Conservation (phyloP, 2,113 vertebrate genomes). For the Pampusana beccarii region DNA sequence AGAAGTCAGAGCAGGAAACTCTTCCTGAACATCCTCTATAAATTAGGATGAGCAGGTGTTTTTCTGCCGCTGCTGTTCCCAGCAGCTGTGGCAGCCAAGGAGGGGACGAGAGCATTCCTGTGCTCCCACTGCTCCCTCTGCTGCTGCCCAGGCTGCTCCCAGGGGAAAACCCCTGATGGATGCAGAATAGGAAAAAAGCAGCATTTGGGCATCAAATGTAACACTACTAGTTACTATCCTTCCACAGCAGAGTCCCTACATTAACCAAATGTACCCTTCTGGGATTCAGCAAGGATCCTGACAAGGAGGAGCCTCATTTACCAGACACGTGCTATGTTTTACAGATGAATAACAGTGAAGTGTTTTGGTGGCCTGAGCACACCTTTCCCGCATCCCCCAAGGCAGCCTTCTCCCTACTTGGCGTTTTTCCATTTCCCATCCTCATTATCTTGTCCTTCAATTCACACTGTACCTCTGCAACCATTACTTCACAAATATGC, state of each 20-base stretch:
- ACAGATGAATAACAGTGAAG: neutral
- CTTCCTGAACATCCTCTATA: neutral
- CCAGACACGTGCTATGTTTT: neutral
- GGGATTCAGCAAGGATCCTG: neutral
- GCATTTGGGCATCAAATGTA: neutral
- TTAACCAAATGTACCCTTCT: neutral
- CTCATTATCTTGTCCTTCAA: neutral
- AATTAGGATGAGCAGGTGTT: neutral
- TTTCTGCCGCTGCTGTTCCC: neutral
- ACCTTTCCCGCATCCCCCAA: neutral
- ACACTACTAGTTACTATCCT: neutral
- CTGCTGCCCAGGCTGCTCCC: neutral
- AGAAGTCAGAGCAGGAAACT: neutral
- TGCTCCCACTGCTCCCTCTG: conserved; percentile 34
- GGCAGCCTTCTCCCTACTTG: neutral
- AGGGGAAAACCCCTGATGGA: neutral
- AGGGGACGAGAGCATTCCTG: neutral
- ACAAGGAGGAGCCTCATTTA: neutral
- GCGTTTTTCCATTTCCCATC: neutral
- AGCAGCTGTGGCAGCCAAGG: neutral
- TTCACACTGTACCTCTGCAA: neutral
- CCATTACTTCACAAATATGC: neutral
- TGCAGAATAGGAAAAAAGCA: neutral
- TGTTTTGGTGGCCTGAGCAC: neutral
- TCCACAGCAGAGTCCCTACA: neutral